These are phyloP conservation scores for Brachypalpus laphriformis DNA, from an alignment of 2,888 invertebrate species.

Conservation along the genomic window DNA sequence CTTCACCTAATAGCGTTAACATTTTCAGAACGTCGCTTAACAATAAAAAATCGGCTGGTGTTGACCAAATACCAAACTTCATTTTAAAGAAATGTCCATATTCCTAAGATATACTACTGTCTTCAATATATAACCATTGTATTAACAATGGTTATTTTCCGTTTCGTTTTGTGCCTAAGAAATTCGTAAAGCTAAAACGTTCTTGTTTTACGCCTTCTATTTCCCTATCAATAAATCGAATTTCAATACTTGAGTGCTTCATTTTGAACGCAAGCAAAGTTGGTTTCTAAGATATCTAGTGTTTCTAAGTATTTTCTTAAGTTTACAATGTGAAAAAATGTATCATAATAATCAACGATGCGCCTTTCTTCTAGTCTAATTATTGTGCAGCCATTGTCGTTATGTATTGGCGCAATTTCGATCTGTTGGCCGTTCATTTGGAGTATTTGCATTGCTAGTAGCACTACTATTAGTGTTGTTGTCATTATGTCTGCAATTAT, in stretches of 20 bases:
- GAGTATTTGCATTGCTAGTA: background rate
- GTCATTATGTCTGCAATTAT: constrained; percentile 8
- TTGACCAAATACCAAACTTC: too few species aligned
- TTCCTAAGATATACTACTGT: too few species aligned
- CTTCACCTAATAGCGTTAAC: too few species aligned
- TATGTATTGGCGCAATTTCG: constrained; percentile 21
- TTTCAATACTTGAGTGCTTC: background rate
- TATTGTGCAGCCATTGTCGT: constrained; percentile 23
- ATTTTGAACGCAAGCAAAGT: background rate
- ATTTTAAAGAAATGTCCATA: too few species aligned
- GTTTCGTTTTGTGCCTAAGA: constrained; percentile 1
- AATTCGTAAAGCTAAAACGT: background rate
- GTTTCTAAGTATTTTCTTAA: constrained; percentile 3
- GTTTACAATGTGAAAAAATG: constrained; percentile 17
- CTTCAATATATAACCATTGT: too few species aligned
- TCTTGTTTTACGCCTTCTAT: constrained; percentile 8
- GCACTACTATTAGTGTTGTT: background rate
- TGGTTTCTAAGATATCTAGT: background rate
- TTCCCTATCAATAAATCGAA: constrained; percentile 6
- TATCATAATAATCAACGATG: constrained; percentile 5
- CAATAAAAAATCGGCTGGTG: too few species aligned
- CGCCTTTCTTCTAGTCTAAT: constrained; percentile 10
- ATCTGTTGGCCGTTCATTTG: constrained; percentile 12
- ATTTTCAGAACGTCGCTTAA: too few species aligned
- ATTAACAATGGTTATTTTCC: too few species aligned